phyloP scores from a whole-genome alignment of 2,797 vertebrate genomes.

The Gymnocypris eckloni region DNA sequence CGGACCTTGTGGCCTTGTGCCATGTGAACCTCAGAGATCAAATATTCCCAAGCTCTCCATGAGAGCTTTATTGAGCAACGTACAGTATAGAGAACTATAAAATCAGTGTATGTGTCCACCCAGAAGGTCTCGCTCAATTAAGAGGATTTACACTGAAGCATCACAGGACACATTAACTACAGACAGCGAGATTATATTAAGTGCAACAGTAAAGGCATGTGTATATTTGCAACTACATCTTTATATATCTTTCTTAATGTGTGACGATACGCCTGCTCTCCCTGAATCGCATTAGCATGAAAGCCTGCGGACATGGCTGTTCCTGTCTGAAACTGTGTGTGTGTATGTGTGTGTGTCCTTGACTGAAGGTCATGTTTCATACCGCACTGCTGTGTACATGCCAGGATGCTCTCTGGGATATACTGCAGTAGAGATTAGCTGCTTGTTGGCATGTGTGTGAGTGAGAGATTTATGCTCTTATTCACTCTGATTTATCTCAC shows the following conservation, averaged over 20 bases:
- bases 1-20: not conserved
- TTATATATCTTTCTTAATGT: not conserved
- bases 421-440: not conserved
- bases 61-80: slow-evolving; percentile 16
- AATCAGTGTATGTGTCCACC: not conserved
- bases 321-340: slow-evolving; percentile 46
- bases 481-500: slow-evolving; percentile 58
- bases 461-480: not conserved
- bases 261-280: not conserved
- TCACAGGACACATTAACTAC: slow-evolving; percentile 6
- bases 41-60: slow-evolving; percentile 27
- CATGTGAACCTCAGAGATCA: not conserved
- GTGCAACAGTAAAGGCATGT: not conserved
- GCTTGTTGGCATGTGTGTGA: slow-evolving; percentile 21
- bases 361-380: slow-evolving; percentile 56
- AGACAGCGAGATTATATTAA: not conserved
- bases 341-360: slow-evolving; percentile 21
- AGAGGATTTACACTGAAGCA: slow-evolving; percentile 10
- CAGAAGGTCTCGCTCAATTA: not conserved
- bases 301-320: slow-evolving; percentile 40
- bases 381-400: slow-evolving; percentile 19
- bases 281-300: not conserved
- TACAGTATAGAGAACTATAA: slow-evolving; percentile 1
- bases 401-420: slow-evolving; percentile 25
- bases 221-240: not conserved